phyloP scores from a whole-genome alignment of 2,797 vertebrate species.

The Chelon auratus region DNA sequence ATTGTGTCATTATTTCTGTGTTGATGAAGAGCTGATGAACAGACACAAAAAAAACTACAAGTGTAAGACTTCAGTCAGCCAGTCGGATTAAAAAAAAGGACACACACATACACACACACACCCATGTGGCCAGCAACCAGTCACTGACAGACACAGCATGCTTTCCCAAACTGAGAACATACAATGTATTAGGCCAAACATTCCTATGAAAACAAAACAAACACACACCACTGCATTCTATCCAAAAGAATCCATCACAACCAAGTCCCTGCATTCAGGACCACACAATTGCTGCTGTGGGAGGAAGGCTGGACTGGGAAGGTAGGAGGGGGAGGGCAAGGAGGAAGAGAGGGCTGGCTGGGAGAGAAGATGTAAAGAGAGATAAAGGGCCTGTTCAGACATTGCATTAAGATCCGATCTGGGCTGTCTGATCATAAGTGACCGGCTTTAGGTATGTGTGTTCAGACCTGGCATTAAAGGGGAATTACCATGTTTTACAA shows the following conservation, averaged over 20 bases:
- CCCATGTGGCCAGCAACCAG: conserved; percentile 75
- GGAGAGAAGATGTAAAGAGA: not conserved
- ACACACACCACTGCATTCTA: conserved; percentile 85
- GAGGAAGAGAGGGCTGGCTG: not conserved
- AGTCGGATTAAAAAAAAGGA: conserved; percentile 68
- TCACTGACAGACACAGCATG: conserved; percentile 81
- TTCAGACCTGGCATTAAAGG: too few species aligned
- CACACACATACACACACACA: conserved; percentile 48
- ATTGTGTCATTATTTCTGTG: conserved; percentile 74
- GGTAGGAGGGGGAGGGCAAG: not conserved
- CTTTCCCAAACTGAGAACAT: conserved; percentile 74
- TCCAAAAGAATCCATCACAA: conserved; percentile 82
- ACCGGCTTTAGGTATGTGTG: too few species aligned
- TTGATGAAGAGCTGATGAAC: conserved; percentile 73
- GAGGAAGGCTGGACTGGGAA: conserved; percentile 57
- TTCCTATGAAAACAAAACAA: conserved; percentile 62
- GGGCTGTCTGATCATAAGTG: too few species aligned
- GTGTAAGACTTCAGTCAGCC: conserved; percentile 76
- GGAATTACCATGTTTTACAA: too few species aligned
- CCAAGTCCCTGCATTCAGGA: conserved; percentile 84
- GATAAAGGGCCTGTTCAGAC: too few species aligned
- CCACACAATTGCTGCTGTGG: conserved; percentile 81
- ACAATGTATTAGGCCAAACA: conserved; percentile 74
- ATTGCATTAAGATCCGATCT: too few species aligned
- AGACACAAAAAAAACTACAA: conserved; percentile 71